Base-by-base conservation (phyloP, 1,140 invertebrate species). In the Caerostris darwini region DNA sequence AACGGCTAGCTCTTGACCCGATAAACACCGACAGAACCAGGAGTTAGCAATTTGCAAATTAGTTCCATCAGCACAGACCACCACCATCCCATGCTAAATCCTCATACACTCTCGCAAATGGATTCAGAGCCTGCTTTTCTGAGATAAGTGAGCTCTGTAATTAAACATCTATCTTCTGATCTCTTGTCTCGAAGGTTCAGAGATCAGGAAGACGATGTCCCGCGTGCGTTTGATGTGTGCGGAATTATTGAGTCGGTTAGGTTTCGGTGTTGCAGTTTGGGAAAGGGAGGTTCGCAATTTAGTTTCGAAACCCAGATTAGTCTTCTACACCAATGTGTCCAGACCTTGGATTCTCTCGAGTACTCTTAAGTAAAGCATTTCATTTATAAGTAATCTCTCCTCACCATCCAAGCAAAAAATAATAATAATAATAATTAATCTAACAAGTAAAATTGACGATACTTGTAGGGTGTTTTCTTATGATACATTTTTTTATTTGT, bases 31-130 rank as follows among this genome's bases (percentile, higher is more conserved):
- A 77, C 71, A 53, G 53, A 12, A 77, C 71, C 71, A 50, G 71
- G 71, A 77, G 71, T 77, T 77, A 12, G 71, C 71, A 53, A 77
- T 53, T 77, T 77, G 71, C 71, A 53, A 77, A 77, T 77, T 50
- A 77, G 71, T 50, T 53, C 71, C 50, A 77, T 77, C 71, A 77
- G 8, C 34, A 77, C 8, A 12, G 17, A 1, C 67, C 10, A 7
- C 67, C 19, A 8, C 19, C 7, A 50, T 6, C 4, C 6, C 10
- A 3, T 6, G 19, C 10, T 10, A 77, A 77, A 77, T 77, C 71
- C 71, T 53, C 12, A 19, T 53, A 50, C 71, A 53, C 14, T 14
- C 59, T 64, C 61, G 12, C 61, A 8, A 34, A 50, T 77, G 34
- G 71, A 77, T 34, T 77, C 50, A 12, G 3, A 8, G 7, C 71